These are phyloP conservation scores for Hozukius guyotensis DNA, from an alignment of 2,797 vertebrate genomes.

Conservation along the genomic window DNA sequence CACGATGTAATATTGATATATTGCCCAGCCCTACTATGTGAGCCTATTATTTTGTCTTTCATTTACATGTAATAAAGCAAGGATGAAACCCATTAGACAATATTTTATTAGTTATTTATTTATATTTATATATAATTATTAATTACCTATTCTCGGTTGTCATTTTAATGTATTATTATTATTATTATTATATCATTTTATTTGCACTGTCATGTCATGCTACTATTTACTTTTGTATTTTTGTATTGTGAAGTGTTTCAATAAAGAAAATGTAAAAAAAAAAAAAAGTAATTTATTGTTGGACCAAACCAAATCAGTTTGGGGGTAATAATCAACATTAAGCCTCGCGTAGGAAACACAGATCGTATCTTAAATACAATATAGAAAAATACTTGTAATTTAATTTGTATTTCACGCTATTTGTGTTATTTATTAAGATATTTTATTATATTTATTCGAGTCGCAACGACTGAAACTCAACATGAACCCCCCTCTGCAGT, in stretches of 20 bases:
- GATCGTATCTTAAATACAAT: neutral
- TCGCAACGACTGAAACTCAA: neutral
- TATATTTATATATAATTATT: neutral
- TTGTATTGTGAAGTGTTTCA: neutral
- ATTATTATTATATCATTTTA: neutral
- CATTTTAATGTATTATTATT: neutral
- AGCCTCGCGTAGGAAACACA: rapidly evolving
- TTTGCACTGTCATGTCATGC: too few species aligned
- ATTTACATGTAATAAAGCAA: neutral
- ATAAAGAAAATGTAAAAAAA: neutral
- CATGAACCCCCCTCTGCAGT: neutral
- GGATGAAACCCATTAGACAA: too few species aligned
- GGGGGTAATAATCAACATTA: rapidly evolving
- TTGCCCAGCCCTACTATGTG: neutral
- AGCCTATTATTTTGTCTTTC: neutral
- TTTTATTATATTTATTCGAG: rapidly evolving
- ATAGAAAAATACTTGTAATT: rapidly evolving
- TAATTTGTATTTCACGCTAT: rapidly evolving
- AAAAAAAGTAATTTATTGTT: neutral
- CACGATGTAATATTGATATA: too few species aligned
- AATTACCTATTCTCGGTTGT: neutral
- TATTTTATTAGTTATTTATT: neutral
- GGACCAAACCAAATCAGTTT: constrained; percentile 50
- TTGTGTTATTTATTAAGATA: rapidly evolving
- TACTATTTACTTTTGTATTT: neutral